Base-by-base conservation (phyloP, 1,140 invertebrate species). In the Zaprionus nigranus region DNA sequence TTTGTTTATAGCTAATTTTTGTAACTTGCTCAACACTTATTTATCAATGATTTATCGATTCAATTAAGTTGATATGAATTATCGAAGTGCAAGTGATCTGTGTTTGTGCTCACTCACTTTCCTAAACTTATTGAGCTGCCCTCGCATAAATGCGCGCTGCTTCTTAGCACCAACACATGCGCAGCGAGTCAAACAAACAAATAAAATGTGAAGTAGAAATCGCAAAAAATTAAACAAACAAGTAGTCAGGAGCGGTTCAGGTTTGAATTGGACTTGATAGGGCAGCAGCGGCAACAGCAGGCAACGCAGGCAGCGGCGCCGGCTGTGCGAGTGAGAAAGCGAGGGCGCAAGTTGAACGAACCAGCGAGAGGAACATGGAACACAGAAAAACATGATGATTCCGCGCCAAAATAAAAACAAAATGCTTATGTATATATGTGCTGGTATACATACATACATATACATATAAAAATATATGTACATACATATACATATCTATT, bases 181-280 rank as follows among this genome's bases (percentile, higher is more conserved):
- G 79, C 86, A 85, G 70, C 81, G 82, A 90, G 84, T 82, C 88
- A 92, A 92, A 92, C 91, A 92, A 92, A 92, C 91, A 92, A 92
- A 92, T 92, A 83, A 88, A 91, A 91, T 92, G 91, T 85, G 91
- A 80, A 91, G 90, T 86, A 83, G 84, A 88, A 92, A 92, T 92
- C 80, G 91, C 87, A 92, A 87, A 92, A 92, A 92, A 91, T 90
- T 91, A 82, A 91, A 92, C 91, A 92, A 92, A 92, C 91, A 92
- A 92, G 83, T 91, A 86, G 79, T 80, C 91, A 90, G 91, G 84
- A 86, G 91, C 91, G 91, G 81, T 90, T 91, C 82, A 90, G 73
- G 63, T 63, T 73, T 72, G 54, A 49, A 58, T 54, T 15, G 34
- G 34, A 54, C 49, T 30, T 43, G 68, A 36, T 70, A 36, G 73